Evolutionary conservation across 2,113 vertebrate species (phyloP).

Genomic region (Crypturellus undulatus): DNA sequence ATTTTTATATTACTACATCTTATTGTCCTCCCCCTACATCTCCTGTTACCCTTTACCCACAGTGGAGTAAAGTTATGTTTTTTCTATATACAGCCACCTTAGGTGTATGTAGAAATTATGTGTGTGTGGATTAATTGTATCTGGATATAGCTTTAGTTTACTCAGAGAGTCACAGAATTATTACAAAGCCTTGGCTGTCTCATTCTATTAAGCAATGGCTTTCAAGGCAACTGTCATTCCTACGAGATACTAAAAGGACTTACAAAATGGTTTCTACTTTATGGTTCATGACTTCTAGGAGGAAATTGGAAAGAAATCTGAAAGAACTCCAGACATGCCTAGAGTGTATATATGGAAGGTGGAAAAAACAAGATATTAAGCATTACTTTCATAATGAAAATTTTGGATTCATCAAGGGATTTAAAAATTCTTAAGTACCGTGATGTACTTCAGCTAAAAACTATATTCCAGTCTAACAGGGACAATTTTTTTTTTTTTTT

Average conservation of each 20-base stretch:
- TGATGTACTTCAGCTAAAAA: fast-evolving
- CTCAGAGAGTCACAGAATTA: not conserved
- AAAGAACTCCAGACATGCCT: not conserved
- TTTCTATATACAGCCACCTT: fast-evolving
- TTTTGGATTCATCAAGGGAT: not conserved
- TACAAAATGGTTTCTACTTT: not conserved
- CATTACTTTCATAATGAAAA: not conserved
- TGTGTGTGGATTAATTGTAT: not conserved
- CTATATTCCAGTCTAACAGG: fast-evolving
- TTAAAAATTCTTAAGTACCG: not conserved
- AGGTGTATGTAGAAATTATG: not conserved
- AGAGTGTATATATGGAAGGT: not conserved
- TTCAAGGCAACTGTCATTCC: not conserved
- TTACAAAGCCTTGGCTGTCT: not conserved
- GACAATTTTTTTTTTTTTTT: not conserved
- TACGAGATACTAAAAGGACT: not conserved
- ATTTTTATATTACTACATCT: not conserved
- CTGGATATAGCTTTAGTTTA: not conserved
- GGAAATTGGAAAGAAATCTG: not conserved
- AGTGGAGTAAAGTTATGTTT: not conserved
- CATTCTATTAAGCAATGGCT: not conserved
- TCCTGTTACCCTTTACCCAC: not conserved
- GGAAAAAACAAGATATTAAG: not conserved
- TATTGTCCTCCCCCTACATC: not conserved
- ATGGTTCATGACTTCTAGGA: not conserved